These are phyloP conservation scores for Amiota communis DNA, from an alignment of 2,888 invertebrate species.

Conservation along the genomic window DNA sequence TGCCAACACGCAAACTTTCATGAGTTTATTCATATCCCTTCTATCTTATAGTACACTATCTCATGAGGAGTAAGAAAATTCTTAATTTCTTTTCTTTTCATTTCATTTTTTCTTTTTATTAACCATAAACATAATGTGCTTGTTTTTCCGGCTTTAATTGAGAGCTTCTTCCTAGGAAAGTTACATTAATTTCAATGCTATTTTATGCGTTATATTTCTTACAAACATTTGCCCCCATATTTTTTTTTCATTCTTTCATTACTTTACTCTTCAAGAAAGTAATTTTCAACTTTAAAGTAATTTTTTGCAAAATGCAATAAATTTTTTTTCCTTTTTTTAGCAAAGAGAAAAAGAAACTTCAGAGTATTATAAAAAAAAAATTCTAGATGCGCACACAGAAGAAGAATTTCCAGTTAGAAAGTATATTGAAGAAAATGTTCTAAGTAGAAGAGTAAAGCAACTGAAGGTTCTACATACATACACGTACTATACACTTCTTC, in stretches of 20 bases:
- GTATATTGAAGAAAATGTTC: no score
- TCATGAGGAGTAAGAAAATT: no score
- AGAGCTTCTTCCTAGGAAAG: slow-evolving; percentile 8
- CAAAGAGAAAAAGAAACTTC: background rate
- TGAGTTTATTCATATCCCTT: no score
- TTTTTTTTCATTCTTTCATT: background rate
- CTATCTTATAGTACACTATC: no score
- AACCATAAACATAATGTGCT: slow-evolving; percentile 13
- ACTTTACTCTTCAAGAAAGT: background rate
- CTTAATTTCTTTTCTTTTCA: background rate
- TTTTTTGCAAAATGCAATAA: slow-evolving; percentile 56
- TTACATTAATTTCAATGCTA: background rate
- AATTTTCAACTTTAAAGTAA: slow-evolving; percentile 55
- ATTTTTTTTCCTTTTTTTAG: slow-evolving; percentile 35
- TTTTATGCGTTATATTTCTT: background rate
- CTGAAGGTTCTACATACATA: no score
- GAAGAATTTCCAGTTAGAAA: no score
- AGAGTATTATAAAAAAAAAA: background rate
- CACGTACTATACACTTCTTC: no score
- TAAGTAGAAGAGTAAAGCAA: no score
- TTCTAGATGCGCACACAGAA: no score
- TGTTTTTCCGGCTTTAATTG: slow-evolving; percentile 26
- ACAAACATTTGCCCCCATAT: background rate
- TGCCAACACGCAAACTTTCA: no score
- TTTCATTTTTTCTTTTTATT: background rate